Conservation (phyloP, 2,888 invertebrate species). For the Cynaeus angustus region DNA sequence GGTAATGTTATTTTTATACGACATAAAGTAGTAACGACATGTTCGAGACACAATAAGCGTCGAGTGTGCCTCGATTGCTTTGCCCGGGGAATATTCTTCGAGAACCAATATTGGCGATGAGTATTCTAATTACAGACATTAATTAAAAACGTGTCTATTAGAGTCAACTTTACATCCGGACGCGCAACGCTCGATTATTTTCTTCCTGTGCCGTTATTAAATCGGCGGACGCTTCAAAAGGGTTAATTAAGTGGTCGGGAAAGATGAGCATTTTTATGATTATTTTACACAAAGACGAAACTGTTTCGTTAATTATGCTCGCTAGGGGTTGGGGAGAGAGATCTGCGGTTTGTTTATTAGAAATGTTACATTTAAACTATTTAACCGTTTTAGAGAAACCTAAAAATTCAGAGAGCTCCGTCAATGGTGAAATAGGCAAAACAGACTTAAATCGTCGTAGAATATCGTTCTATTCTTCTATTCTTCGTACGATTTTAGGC, state of each 20-base stretch:
- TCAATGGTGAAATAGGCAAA: too few relatives aligned
- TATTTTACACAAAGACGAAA: conserved; percentile 2
- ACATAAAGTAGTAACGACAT: conserved; percentile 67
- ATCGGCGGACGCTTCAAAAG: conserved; percentile 29
- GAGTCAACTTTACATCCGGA: conserved; percentile 52
- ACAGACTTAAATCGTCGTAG: too few relatives aligned
- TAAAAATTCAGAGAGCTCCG: too few relatives aligned
- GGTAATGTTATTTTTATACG: conserved; percentile 68
- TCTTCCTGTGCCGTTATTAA: conserved; percentile 39
- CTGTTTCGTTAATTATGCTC: too few relatives aligned
- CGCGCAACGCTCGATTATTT: conserved; percentile 41
- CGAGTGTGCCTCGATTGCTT: conserved; percentile 32
- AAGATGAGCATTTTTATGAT: conserved; percentile 18
- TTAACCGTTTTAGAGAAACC: too few relatives aligned
- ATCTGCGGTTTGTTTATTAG: too few relatives aligned
- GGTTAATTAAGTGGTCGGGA: conserved; percentile 25
- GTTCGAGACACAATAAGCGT: conserved; percentile 64
- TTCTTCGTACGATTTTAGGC: too few relatives aligned
- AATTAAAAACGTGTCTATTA: conserved; percentile 59
- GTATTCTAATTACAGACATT: conserved; percentile 53
- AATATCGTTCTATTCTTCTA: too few relatives aligned
- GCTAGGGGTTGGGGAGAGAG: too few relatives aligned
- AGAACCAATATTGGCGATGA: conserved; percentile 40
- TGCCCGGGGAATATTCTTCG: conserved; percentile 25
- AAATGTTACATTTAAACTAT: too few relatives aligned